A percentile compares a stretch with the other conserved stretches of the same genome.
These are phyloP conservation scores for Trididemnum nubilum DNA, from an alignment of 23 tunicate species.

Conservation along the genomic window DNA sequence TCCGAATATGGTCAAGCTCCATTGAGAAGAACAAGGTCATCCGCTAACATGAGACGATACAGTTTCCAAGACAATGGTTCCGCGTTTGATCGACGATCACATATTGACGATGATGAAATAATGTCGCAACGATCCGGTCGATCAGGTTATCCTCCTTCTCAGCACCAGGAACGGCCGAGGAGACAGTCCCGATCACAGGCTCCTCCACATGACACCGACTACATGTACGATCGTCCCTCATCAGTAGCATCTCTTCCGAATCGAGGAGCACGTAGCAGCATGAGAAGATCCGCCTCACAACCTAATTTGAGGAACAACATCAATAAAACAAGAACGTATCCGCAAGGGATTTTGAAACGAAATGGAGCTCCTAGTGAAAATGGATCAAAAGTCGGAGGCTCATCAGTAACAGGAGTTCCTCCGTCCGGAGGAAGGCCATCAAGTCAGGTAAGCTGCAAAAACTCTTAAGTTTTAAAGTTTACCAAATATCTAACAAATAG, in stretches of 20 bases:
- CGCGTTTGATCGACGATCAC: neutral
- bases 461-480: no score
- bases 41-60: slow-evolving; percentile 11
- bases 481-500: no score
- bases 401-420: slow-evolving; percentile 16
- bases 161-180: slow-evolving; percentile 56
- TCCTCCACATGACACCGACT: neutral
- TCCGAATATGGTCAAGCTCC: slow-evolving; percentile 16
- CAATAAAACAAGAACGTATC: slow-evolving; percentile 53
- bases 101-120: neutral
- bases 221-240: slow-evolving; percentile 19
- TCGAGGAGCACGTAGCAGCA: slow-evolving; percentile 46
- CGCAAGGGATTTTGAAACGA: slow-evolving; percentile 87
- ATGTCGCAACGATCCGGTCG: neutral
- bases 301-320: slow-evolving; percentile 46
- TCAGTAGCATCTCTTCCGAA: slow-evolving; percentile 55
- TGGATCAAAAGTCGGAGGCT: neutral
- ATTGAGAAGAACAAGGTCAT: slow-evolving; percentile 60
- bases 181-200: neutral
- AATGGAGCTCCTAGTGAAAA: neutral
- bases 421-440: neutral
- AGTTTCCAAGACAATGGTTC: slow-evolving; percentile 1
- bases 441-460: slow-evolving; percentile 4
- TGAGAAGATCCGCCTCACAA: slow-evolving; percentile 71
- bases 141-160: slow-evolving; percentile 32